Evolutionary conservation across 2,888 invertebrate genomes (phyloP).

Genomic region (Globia sparganii): DNA sequence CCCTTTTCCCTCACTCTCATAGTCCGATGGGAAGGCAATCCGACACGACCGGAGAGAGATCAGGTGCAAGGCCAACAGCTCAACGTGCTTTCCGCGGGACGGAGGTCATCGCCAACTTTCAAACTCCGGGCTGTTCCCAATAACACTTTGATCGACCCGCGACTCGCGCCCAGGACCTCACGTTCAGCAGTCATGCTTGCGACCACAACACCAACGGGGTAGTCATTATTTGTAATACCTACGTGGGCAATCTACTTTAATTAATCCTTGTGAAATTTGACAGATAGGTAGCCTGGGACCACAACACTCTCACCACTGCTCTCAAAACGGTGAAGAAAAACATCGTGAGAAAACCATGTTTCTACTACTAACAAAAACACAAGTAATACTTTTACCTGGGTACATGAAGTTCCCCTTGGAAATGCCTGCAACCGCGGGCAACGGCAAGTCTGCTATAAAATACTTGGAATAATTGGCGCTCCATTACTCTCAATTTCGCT

Average conservation of each 20-base stretch:
- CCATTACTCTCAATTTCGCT: not conserved
- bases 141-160: too few relatives aligned
- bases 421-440: not conserved
- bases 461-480: not conserved
- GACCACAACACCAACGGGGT: too few relatives aligned
- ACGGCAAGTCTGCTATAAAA: not conserved
- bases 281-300: not conserved
- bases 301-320: not conserved
- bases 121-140: too few relatives aligned
- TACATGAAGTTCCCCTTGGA: not conserved
- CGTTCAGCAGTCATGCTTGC: too few relatives aligned
- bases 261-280: not conserved
- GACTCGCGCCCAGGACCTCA: too few relatives aligned
- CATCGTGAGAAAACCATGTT: too few relatives aligned
- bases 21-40: not conserved
- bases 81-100: not conserved
- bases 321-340: too few relatives aligned
- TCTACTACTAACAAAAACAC: not conserved
- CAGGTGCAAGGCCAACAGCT: not conserved
- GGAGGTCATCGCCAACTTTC: too few relatives aligned
- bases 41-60: too few relatives aligned
- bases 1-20: not conserved
- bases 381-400: not conserved
- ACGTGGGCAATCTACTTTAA: not conserved
- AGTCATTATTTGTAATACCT: not conserved